Percentiles rank a stretch among this genome's conserved stretches.
Conservation (phyloP, 1,140 invertebrate species). For the Venturia canescens region DNA sequence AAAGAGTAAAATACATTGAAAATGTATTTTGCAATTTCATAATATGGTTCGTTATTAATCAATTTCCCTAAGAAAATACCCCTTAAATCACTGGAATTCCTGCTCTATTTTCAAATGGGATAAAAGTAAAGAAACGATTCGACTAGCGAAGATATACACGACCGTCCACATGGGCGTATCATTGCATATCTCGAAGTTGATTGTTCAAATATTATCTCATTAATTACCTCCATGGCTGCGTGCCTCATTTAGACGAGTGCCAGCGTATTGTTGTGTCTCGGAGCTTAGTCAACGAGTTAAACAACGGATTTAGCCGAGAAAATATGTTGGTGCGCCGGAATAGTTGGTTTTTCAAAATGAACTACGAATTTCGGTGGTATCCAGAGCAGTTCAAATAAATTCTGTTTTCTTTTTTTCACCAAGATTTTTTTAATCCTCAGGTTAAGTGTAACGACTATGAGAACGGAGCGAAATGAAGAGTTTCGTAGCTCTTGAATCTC, state of each 20-base stretch:
- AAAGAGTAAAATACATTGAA: no score
- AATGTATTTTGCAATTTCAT: no score
- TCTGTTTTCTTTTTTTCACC: neutral
- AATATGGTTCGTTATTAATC: no score
- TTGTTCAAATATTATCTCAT: neutral
- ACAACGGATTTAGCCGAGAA: constrained; percentile 4
- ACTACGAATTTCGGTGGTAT: no score
- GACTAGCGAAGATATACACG: constrained; percentile 13
- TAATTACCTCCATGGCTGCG: constrained; percentile 61
- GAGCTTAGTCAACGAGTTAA: constrained; percentile 22
- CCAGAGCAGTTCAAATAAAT: no score
- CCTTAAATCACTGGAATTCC: no score
- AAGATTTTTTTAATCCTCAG: neutral
- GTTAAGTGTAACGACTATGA: neutral
- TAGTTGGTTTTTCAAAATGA: no score
- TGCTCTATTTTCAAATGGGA: neutral
- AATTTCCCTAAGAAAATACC: no score
- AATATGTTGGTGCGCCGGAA: neutral
- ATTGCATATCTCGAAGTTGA: neutral
- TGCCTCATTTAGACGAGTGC: constrained; percentile 58
- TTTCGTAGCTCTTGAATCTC: neutral
- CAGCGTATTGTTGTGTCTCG: constrained; percentile 7
- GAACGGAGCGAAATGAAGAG: neutral
- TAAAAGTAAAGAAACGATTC: constrained; percentile 17
- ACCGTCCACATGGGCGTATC: neutral